These are phyloP conservation scores for Stomatorhinus ivindoensis DNA, from an alignment of 2,113 vertebrate genomes.

Conservation along the genomic window DNA sequence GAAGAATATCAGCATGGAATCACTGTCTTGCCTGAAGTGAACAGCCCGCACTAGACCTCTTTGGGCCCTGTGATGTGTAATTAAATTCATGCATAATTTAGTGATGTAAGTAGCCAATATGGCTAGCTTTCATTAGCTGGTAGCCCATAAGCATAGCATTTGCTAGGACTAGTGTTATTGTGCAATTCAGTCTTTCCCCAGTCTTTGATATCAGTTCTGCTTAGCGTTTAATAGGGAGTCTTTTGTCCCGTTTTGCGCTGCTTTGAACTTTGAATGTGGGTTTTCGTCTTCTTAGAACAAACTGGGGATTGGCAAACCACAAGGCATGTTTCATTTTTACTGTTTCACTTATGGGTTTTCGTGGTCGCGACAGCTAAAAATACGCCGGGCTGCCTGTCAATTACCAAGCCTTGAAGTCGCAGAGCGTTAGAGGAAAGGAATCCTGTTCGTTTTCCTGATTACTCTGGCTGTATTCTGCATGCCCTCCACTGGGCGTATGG, in stretches of 20 bases:
- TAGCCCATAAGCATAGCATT: not conserved
- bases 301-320: slow-evolving; percentile 43
- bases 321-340: slow-evolving; percentile 40
- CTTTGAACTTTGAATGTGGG: slow-evolving; percentile 51
- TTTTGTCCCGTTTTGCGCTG: not conserved
- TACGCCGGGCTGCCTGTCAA: slow-evolving; percentile 38
- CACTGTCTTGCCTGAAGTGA: not conserved
- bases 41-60: not conserved
- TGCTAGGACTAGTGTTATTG: not conserved
- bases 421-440: slow-evolving; percentile 21
- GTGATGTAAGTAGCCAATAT: not conserved
- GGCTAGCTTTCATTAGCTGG: not conserved
- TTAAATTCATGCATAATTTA: not conserved
- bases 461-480: slow-evolving; percentile 31
- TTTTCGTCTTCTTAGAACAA: slow-evolving; percentile 37
- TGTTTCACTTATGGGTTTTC: slow-evolving; percentile 20
- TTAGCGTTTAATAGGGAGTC: not conserved
- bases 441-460: slow-evolving; percentile 38
- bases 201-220: not conserved
- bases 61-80: not conserved
- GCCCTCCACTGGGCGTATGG: slow-evolving; percentile 9
- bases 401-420: slow-evolving; percentile 42
- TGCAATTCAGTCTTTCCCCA: not conserved
- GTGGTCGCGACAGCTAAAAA: slow-evolving; percentile 45
- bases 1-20: not conserved